Evolutionary conservation across 2,113 vertebrate species (phyloP).

Genomic region (Myiozetetes cayanensis): DNA sequence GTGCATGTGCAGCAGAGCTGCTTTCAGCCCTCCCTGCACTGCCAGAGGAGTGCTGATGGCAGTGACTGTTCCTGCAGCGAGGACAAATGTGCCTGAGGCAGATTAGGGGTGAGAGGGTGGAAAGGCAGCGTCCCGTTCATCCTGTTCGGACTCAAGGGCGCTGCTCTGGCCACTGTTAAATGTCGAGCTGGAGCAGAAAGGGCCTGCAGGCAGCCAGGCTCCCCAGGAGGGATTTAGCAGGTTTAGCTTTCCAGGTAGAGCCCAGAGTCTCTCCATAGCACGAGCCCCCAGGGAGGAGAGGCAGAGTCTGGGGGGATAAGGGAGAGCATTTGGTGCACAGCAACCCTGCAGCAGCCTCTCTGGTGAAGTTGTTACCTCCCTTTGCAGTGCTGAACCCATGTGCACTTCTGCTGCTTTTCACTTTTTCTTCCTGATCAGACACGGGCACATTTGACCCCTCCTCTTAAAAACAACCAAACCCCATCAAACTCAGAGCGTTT

Average conservation of each 20-base stretch:
- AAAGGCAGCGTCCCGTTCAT: fast-evolving
- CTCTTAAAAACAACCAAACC: not conserved
- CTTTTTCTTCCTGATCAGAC: not conserved
- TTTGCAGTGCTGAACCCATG: not conserved
- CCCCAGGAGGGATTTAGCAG: not conserved
- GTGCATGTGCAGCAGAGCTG: not conserved
- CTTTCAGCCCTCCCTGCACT: not conserved
- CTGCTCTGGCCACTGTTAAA: not conserved
- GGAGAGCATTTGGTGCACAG: not conserved
- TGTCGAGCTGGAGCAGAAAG: not conserved
- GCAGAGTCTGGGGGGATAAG: not conserved
- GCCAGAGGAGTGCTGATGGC: not conserved
- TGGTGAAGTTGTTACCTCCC: not conserved
- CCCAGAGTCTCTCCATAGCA: not conserved
- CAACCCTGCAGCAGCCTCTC: not conserved
- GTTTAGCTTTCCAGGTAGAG: not conserved
- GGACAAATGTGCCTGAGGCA: not conserved
- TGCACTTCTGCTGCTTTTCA: not conserved
- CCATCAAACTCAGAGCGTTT: not conserved
- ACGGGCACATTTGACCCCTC: not conserved
- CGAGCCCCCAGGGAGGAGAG: not conserved
- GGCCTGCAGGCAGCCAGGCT: not conserved
- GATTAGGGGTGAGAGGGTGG: not conserved
- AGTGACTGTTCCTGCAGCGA: not conserved
- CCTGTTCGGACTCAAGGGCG: fast-evolving